Evolutionary conservation across 2,888 invertebrate genomes (phyloP), one percentile per base, ranked within the genome.

Genomic region (Seira musarum): DNA sequence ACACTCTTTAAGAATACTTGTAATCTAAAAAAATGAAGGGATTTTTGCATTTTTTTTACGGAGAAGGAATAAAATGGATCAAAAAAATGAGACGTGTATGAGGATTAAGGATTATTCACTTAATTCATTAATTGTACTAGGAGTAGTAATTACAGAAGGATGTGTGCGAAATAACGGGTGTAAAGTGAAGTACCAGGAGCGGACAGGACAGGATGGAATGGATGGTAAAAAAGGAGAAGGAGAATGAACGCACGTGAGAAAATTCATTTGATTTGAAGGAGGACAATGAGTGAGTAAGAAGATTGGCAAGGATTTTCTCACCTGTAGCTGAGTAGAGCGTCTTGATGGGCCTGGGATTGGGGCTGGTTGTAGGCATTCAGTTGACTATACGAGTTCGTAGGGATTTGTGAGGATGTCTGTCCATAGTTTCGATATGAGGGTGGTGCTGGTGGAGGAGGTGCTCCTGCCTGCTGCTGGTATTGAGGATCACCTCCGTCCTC

Each of bases 321-420:
- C 63, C 92, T 91, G 87, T 93, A 93, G 89, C 95, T 95, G 0
- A 95, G 93, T 10, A 92, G 88, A 0, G 93, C 93, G 87, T 94
- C 95, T 82, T 91, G 90, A 79, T 92, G 88, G 35, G 73, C 75
- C 66, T 80, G 80, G 25, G 74, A 40, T 80, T 74, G 79, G 53
- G 73, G 80, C 1, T 88, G 88, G 67, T 72, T 72, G 79, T 74
- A 82, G 68, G 80, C 40, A 82, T 80, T 80, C 60, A 81, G 63
- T 76, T 79, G 81, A 69, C 21, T 66, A 53, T 70, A 75, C 60
- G 75, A 57, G 49, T 76, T 74, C 8, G 74, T 65, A 49, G 81
- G 85, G 85, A 90, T 90, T n/a, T 88, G 71, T 22, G 64, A 70
- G 19, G 75, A 73, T 25, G 73, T 69, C 91, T 22, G 90, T 89